phyloP scores from a whole-genome alignment of 2,113 vertebrate genomes.

The Callospermophilus lateralis region DNA sequence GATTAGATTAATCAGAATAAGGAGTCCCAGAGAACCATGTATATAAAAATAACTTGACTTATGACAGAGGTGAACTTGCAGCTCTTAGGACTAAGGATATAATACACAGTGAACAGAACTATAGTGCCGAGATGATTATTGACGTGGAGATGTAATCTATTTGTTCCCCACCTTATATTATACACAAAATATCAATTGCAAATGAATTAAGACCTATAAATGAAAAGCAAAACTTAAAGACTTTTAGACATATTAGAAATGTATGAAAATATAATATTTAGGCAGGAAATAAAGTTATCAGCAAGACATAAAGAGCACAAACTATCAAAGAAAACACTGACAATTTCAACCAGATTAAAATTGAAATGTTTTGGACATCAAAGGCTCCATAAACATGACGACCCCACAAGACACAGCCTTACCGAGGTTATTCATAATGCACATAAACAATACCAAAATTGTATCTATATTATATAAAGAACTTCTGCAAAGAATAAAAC shows the following conservation, averaged over 20 bases:
- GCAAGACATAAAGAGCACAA: not conserved
- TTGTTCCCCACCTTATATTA: not conserved
- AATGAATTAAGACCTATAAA: not conserved
- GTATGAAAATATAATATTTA: not conserved
- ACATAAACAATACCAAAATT: not conserved
- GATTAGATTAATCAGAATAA: not conserved
- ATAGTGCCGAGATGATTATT: not conserved
- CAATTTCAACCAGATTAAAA: constrained; percentile 11
- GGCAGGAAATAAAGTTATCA: not conserved
- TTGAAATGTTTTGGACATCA: not conserved
- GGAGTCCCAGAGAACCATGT: not conserved
- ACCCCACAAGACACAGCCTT: not conserved
- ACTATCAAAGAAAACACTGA: not conserved
- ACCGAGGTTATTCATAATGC: not conserved
- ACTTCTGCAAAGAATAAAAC: not conserved
- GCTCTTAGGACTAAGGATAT: too few species aligned
- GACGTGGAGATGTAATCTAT: not conserved
- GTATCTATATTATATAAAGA: not conserved
- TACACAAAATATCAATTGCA: not conserved
- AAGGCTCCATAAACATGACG: not conserved
- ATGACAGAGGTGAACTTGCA: not conserved
- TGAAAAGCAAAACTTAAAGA: not conserved
- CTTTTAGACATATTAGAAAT: not conserved
- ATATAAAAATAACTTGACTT: not conserved
- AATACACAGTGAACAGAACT: not conserved